Base-by-base conservation (phyloP, 1,140 invertebrate species). In the Aphelenchoides avenae region DNA sequence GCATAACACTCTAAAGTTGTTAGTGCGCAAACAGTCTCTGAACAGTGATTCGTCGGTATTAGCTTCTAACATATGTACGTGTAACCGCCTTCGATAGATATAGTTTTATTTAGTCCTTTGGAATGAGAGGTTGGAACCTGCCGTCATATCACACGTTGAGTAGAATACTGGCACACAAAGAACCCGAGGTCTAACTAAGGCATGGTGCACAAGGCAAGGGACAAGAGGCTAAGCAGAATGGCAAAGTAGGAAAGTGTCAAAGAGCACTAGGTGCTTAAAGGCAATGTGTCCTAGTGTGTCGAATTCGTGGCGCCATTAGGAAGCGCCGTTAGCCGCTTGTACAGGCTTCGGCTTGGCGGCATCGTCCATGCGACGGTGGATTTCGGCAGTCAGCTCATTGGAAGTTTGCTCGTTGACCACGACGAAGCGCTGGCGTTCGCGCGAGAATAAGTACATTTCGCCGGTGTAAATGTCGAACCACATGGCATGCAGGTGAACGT, bases 391-490 rank as follows among this genome's bases (percentile, higher is more conserved):
- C 11, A 70, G 52, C 13, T 52, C 27, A 5, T 34, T 26, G n/a
- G 52, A 52, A 5, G 52, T 59, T 0, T 47, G 13, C 26, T 70
- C 68, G 27, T 70, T 57, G 41, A 70, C 59, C 4, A 54, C 22
- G 34, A 70, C 52, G 57, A 70, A 70, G 9, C 34, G 47, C 47
- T 70, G 42, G 30, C 50, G 33, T 9, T n/a, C 31, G 27, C 52
- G 46, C 11, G 68, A 71, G 39, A 70, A 70, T 53, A 70, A 63
- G 77, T 89, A 92, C 71, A 95, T 89, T 79, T 94, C 89, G 2
- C 91, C 91, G 0, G 89, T 92, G 71, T 92, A 92, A 73, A 95
- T 91, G 78, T 96, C 91, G 77, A 94, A 94, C 91, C 91, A 96
- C 3, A 95, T 80, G 0, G 91, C 89, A 74, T 93, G 89, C n/a